These are phyloP conservation scores for Ptychodera flava DNA, from an alignment of 35 echinoderm and acorn worm species.

Conservation along the genomic window DNA sequence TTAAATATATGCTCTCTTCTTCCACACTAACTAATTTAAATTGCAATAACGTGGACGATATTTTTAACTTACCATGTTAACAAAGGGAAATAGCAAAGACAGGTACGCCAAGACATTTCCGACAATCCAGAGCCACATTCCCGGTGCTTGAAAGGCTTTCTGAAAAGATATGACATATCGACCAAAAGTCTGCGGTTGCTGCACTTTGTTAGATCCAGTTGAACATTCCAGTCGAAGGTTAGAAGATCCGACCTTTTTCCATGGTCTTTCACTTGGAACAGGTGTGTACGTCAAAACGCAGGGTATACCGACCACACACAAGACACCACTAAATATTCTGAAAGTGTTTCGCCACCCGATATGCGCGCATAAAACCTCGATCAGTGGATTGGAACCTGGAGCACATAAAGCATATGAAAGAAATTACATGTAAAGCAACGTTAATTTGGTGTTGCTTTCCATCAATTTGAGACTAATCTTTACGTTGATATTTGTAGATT, in stretches of 20 bases:
- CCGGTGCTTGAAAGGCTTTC: constrained; percentile 60
- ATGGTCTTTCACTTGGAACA: no score
- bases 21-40: no score
- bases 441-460: neutral
- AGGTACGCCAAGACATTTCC: constrained; percentile 80
- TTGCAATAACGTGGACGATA: no score
- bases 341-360: constrained; percentile 81
- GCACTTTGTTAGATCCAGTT: constrained; percentile 36
- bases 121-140: constrained; percentile 69
- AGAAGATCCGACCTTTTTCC: neutral
- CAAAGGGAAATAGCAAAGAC: constrained; percentile 93
- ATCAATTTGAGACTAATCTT: neutral
- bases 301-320: constrained; percentile 55
- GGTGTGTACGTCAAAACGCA: constrained; percentile 51
- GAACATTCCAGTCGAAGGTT: neutral
- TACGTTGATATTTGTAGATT: neutral
- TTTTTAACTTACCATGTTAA: constrained; percentile 99
- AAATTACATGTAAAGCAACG: neutral
- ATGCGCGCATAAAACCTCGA: constrained; percentile 60
- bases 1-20: no score
- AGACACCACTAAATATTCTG: constrained; percentile 42
- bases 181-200: constrained; percentile 64
- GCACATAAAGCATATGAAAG: neutral
- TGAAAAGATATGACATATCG: constrained; percentile 68
- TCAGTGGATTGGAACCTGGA: constrained; percentile 44